Evolutionary conservation across 2,888 invertebrate species (phyloP).

Genomic region (Cotesia congregata): DNA sequence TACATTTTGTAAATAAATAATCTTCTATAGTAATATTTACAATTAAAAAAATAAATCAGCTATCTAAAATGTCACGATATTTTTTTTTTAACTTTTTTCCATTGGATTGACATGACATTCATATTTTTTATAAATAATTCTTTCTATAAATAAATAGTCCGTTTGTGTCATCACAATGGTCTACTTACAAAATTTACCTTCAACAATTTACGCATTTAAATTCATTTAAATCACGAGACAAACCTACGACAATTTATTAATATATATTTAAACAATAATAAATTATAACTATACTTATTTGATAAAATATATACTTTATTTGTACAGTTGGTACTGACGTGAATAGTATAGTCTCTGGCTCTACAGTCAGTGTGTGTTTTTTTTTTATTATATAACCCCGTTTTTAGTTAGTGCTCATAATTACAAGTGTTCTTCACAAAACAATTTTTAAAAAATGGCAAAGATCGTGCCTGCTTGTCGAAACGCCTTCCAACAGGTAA

Average conservation of each 20-base stretch:
- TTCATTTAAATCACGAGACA: background rate
- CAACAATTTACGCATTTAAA: background rate
- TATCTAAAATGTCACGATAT: background rate
- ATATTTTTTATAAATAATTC: background rate
- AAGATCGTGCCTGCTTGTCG: conserved; percentile 61
- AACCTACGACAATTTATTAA: background rate
- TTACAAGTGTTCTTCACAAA: conserved; percentile 2
- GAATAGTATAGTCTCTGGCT: background rate
- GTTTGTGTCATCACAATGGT: background rate
- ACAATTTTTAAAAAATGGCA: conserved; percentile 57
- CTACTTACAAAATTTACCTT: background rate
- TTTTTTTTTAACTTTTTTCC: background rate
- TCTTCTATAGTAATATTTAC: too few species aligned
- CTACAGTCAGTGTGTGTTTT: background rate
- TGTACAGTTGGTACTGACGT: background rate
- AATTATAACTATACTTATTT: background rate
- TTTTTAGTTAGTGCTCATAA: conserved; percentile 1
- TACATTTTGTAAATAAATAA: background rate
- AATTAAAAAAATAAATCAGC: too few species aligned
- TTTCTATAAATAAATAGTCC: background rate
- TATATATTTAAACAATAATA: background rate
- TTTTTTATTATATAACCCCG: conserved; percentile 6
- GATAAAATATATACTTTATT: background rate
- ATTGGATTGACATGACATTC: background rate
- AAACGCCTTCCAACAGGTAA: conserved; percentile 62